Evolutionary conservation across 1,140 invertebrate genomes (phyloP).

Genomic region (Druon quercuslanigerum): DNA sequence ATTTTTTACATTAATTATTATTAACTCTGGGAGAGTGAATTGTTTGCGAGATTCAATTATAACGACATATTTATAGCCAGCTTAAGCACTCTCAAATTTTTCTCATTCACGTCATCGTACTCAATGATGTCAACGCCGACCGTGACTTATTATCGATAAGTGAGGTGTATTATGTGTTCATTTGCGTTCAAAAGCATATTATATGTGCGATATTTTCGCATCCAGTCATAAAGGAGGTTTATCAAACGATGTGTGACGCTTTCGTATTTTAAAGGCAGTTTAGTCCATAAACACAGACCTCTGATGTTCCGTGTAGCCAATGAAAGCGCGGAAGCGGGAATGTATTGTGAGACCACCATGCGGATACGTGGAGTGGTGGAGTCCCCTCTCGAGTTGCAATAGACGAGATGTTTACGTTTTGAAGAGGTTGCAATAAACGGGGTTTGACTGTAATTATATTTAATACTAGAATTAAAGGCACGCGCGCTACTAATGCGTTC

Average conservation of each 20-base stretch:
- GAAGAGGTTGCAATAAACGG: no score
- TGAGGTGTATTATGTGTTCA: constrained; percentile 6
- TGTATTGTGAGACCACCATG: no score
- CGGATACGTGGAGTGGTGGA: no score
- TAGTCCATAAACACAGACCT: no score
- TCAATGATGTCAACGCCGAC: constrained; percentile 12
- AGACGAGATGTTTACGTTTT: no score
- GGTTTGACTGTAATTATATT: no score
- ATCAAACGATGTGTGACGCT: background rate
- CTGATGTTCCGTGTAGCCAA: no score
- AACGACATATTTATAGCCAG: background rate
- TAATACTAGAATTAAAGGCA: no score
- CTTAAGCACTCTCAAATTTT: constrained; percentile 14
- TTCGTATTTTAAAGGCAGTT: no score
- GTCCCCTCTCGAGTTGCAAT: no score
- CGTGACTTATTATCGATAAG: constrained; percentile 11
- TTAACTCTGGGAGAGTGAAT: background rate
- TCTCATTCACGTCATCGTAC: constrained; percentile 20
- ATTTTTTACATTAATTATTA: background rate
- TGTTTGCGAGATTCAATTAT: constrained; percentile 2
- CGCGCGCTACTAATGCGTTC: no score
- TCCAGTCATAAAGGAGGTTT: background rate
- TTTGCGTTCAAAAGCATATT: background rate
- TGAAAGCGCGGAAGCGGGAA: no score
- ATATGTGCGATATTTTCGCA: constrained; percentile 3